These are phyloP conservation scores for Tetramorium simillimum DNA, from an alignment of 1,140 invertebrate genomes.

Conservation along the genomic window DNA sequence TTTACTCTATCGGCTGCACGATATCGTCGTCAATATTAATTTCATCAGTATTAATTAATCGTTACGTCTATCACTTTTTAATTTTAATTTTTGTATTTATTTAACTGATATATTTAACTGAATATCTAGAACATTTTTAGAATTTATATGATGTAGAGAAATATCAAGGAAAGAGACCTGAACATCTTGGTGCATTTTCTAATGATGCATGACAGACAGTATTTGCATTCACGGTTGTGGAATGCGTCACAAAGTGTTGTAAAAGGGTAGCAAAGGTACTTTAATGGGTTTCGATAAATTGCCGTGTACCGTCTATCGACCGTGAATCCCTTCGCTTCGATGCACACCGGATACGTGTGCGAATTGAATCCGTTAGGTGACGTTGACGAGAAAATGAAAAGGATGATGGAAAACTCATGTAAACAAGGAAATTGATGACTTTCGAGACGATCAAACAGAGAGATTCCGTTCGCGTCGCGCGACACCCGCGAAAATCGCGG, in stretches of 20 bases:
- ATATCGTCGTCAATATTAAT: neutral
- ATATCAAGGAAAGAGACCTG: neutral
- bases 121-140: neutral
- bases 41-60: neutral
- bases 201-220: neutral
- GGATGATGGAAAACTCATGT: conserved; percentile 54
- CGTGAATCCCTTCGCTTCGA: conserved; percentile 6
- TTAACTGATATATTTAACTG: neutral
- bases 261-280: conserved; percentile 25
- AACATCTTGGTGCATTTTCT: neutral
- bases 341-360: neutral
- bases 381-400: conserved; percentile 38
- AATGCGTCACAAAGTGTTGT: conserved; percentile 13
- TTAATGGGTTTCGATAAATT: conserved; percentile 61
- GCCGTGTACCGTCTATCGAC: conserved; percentile 22
- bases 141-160: neutral
- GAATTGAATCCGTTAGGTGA: conserved; percentile 16
- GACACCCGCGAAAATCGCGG: conserved; percentile 8
- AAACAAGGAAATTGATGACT: conserved; percentile 45
- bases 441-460: conserved; percentile 41
- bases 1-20: neutral
- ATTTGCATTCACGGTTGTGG: neutral
- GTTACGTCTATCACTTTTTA: neutral
- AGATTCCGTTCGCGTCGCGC: neutral
- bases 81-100: neutral